Evolutionary conservation across 2,113 vertebrate species (phyloP).

Genomic region (Podilymbus podiceps): DNA sequence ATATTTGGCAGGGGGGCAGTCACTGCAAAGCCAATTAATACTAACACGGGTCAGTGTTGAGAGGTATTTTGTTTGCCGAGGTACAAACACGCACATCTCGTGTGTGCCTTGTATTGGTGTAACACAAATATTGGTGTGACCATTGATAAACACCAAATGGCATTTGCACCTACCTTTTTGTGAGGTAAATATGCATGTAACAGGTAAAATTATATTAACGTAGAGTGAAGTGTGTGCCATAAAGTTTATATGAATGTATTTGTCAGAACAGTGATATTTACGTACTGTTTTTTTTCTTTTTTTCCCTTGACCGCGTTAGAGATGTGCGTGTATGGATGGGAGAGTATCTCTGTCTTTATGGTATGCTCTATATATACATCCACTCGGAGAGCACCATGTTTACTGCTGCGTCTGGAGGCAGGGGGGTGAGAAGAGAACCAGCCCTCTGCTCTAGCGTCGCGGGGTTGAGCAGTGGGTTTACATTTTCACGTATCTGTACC

Average conservation of each 20-base stretch:
- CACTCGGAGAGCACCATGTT: background rate
- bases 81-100: background rate
- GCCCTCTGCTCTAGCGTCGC: fast-evolving
- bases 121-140: fast-evolving
- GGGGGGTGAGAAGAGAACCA: background rate
- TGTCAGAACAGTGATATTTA: fast-evolving
- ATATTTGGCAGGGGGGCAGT: constrained; percentile 17
- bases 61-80: background rate
- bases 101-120: background rate
- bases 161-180: fast-evolving
- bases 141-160: background rate
- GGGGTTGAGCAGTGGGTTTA: background rate
- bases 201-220: fast-evolving
- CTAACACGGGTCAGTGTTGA: background rate
- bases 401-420: background rate
- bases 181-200: fast-evolving
- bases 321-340: fast-evolving
- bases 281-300: fast-evolving
- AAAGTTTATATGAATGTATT: fast-evolving
- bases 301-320: fast-evolving
- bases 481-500: fast-evolving
- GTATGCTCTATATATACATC: fast-evolving
- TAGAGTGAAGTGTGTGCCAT: fast-evolving
- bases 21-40: background rate
- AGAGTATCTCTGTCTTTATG: fast-evolving